Evolutionary conservation across 2,797 vertebrate genomes (phyloP), one percentile per base, ranked within the genome.

Genomic region (Eupleurogrammus muticus): DNA sequence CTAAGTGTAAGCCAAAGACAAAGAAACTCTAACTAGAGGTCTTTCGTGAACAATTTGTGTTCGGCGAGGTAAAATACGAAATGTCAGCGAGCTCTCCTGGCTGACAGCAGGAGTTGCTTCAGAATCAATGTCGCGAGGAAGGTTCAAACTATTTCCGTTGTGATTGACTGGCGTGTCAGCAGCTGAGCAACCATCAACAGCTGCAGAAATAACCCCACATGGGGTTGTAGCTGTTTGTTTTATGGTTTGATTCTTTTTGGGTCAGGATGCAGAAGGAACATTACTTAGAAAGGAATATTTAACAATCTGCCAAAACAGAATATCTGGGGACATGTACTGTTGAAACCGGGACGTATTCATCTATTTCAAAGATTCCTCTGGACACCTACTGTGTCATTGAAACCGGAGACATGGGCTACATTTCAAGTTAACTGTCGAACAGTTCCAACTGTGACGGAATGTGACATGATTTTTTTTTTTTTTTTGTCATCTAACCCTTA

Each of bases 271-370:
- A 89, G 88, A 90, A 87, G 84, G 75, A 89, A 81, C 86, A 86
- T 90, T 88, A 89, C 87, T 85, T 87, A 83, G 73, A 90, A 89
- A 87, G 78, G 76, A 91, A 91, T 91, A 87, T 90, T 92, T 86
- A 89, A 89, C 88, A 90, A 87, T 87, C 87, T 91, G 91, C 89
- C 90, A 91, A 89, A 83, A 88, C 53, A 69, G 76, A 80, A 81
- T 85, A 81, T 86, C 87, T 70, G 48, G 90, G 87, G 89, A 87
- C 51, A 16, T 70, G 49, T 72, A 66, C 81, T 89, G 81, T 90
- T 85, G 89, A 91, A 92, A 90, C 86, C 83, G 85, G 90, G 87
- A 86, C 90, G 89, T 78, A 84, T 88, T 90, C 71, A 84, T 91
- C 89, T 87, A 72, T 87, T 91, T 91, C 88, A 89, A 90, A 90